These are phyloP conservation scores for Heliocidaris tuberculata DNA, from an alignment of 35 echinoderm and acorn worm genomes.

Conservation along the genomic window DNA sequence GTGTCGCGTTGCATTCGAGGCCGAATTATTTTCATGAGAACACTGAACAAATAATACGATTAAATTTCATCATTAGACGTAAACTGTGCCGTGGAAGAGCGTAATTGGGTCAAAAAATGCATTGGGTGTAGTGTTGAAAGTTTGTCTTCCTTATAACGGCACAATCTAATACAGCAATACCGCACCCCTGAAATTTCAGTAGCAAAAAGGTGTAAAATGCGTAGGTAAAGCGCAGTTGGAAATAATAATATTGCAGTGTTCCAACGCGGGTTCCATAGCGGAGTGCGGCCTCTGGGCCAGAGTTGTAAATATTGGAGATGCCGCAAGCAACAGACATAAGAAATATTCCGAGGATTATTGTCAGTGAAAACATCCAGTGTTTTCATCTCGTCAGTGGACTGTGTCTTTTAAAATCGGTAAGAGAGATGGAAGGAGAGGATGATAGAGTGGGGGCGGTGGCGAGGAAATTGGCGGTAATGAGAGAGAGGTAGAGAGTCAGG, in stretches of 20 bases:
- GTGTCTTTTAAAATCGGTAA: neutral
- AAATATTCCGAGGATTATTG: conserved; percentile 12
- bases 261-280: neutral
- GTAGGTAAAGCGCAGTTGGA: neutral
- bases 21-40: neutral
- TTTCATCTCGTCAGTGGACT: conserved; percentile 9
- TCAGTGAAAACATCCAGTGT: conserved; percentile 6
- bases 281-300: neutral
- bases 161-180: neutral
- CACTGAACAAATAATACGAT: neutral
- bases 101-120: neutral
- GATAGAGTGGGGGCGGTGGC: neutral
- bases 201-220: neutral
- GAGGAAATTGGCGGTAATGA: neutral
- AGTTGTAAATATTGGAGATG: conserved; percentile 18
- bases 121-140: neutral
- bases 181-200: neutral
- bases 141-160: neutral
- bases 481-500: neutral
- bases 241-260: neutral
- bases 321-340: neutral
- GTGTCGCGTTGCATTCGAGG: neutral
- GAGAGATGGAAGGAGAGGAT: neutral
- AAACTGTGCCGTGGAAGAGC: neutral
- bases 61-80: conserved; percentile 5